Evolutionary conservation across 2,113 vertebrate species (phyloP).

Genomic region (Urocolius indicus): DNA sequence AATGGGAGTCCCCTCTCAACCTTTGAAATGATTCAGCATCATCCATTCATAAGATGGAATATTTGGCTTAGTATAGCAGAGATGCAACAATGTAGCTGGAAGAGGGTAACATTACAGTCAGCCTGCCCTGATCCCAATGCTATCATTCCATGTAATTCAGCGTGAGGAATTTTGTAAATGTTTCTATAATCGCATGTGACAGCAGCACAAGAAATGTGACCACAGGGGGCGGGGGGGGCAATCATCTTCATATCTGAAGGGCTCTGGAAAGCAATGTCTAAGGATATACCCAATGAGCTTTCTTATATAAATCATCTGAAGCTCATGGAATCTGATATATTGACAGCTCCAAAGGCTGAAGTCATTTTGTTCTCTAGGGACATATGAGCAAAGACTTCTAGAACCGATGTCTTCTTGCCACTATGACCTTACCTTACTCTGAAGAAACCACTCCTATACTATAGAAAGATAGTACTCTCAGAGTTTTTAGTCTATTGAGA

Average conservation of each 20-base stretch:
- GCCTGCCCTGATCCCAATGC: neutral
- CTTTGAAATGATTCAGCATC: neutral
- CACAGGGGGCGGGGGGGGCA: rapidly evolving
- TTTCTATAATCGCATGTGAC: neutral
- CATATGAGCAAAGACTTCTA: neutral
- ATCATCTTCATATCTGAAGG: neutral
- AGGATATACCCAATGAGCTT: neutral
- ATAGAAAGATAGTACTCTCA: neutral
- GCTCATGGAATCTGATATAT: neutral
- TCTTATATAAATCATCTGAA: neutral
- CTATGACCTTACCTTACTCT: neutral
- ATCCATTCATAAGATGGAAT: neutral
- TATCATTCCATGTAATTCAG: neutral
- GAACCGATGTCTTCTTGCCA: neutral
- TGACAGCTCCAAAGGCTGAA: neutral
- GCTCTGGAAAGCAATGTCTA: neutral
- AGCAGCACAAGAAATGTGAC: constrained; percentile 1
- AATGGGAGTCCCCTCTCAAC: neutral
- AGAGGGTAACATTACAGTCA: constrained; percentile 14
- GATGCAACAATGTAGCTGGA: constrained; percentile 31
- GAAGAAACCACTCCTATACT: neutral
- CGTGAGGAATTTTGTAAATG: neutral
- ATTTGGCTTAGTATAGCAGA: neutral
- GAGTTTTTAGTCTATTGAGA: neutral
- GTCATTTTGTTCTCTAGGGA: neutral